These are phyloP conservation scores for Hecatera dysodea DNA, from an alignment of 2,888 invertebrate species.

Conservation along the genomic window DNA sequence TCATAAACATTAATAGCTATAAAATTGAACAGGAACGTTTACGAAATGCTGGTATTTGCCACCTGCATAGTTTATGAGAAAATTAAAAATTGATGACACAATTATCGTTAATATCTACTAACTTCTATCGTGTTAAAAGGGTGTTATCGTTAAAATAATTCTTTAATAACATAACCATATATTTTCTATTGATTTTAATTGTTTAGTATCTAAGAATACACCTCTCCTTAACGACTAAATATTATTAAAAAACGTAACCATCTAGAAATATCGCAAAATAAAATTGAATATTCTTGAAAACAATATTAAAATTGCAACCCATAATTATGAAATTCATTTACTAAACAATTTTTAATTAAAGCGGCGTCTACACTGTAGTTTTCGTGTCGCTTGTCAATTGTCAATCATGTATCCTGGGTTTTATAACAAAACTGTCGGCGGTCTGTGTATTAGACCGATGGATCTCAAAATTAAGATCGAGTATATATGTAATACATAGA, in stretches of 20 bases:
- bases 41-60: constrained; percentile 13
- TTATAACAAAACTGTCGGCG: constrained; percentile 50
- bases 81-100: constrained; percentile 14
- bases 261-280: not conserved
- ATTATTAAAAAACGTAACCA: constrained; percentile 3
- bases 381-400: constrained; percentile 49
- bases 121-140: constrained; percentile 32
- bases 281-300: constrained; percentile 23
- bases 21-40: constrained; percentile 5
- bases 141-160: constrained; percentile 30
- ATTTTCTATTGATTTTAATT: constrained; percentile 19
- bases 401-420: constrained; percentile 57
- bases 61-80: constrained; percentile 45
- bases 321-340: constrained; percentile 44
- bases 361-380: constrained; percentile 16
- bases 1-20: not conserved
- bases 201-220: not conserved
- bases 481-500: too few species aligned
- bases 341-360: constrained; percentile 57
- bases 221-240: not conserved
- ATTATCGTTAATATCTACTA: constrained; percentile 9
- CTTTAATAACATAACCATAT: constrained; percentile 38
- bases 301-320: constrained; percentile 12
- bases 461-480: constrained; percentile 52
- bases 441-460: constrained; percentile 40